Evolutionary conservation across 1,140 invertebrate species (phyloP), one percentile per base, ranked within the genome.

Genomic region (Dendroctonus valens): DNA sequence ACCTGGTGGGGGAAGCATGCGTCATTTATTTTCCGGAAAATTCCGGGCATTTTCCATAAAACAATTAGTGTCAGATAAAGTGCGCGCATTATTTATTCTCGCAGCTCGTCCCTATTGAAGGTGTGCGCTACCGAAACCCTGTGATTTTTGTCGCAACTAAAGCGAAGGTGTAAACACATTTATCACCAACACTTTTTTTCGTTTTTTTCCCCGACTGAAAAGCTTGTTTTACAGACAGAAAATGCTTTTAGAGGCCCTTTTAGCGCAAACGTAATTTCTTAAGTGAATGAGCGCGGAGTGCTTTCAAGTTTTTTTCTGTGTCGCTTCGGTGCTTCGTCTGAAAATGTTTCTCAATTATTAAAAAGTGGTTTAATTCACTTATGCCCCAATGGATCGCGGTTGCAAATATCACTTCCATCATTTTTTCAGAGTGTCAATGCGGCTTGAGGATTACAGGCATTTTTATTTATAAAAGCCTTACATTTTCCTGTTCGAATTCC

Each of bases 211-310:
- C 3, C 26, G 26, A 3, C 26, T 26, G 26, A 5, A 52, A 52
- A 52, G 15, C 50, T n/a, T 52, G 9, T 52, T 52, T 15, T 15
- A 14, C 50, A 37, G 15, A 15, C 3, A 2, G 15, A 9, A 52
- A 52, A 52, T 52, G 50, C 50, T 52, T 52, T 52, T 52, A 52
- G 9, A 15, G 15, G 26, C 11, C 50, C 50, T 52, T 52, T 52
- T 52, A 52, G 50, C 15, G 15, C 15, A 15, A 37, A 52, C 50
- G 50, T 52, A 52, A 52, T 52, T 52, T 52, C 50, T 52, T 52
- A 52, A 52, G 50, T 52, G 50, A 52, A 52, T 12, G n/a, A 52
- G 15, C 44, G 50, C 15, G 50, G 15, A 46, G 12, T 46, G 42
- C 42, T 46, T 46, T 46, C 12, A 46, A 46, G 8, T 12, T 46